Base-by-base conservation (phyloP, 2,797 vertebrate species). In the Anas acuta region DNA sequence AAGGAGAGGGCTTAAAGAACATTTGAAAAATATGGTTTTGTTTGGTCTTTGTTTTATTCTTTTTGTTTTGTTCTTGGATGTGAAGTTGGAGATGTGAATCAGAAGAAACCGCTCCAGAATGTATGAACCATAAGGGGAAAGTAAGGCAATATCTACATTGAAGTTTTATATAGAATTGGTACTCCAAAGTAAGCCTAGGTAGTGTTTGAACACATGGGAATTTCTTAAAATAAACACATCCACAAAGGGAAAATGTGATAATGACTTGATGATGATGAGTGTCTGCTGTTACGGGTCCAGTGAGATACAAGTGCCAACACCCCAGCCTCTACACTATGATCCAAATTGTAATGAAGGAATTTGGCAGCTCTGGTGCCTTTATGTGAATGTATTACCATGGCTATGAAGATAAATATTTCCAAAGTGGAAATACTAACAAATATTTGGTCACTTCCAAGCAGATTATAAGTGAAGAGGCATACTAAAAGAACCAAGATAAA, bases 371-470 rank as follows among this genome's bases (percentile, higher is more conserved):
- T 93, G 49, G 72, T 92, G 87, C 94, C 74, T 95, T 95, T 89
- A 91, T 97, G 79, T 92, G 95, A 90, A 92, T 66, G 43, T 87
- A 94, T 96, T 95, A 76, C 95, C 83, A 92, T 96, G 93, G 72
- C 90, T 96, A 86, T 96, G 89, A 95, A 96, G 97, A 97, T 94
- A 97, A 96, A 96, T 89, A 95, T 90, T 97, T 97, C 95, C 93
- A 75, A 89, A 90, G 90, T 96, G 95, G 97, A 97, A 97, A 97
- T 91, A 84, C 75, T 96, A 97, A 97, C 97, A 97, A 97, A 95
- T 96, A 97, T 92, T 88, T 94, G 94, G 92, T 94, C 60, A 93
- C 89, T 97, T 95, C 90, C 94, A 92, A 96, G 82, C 92, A 95
- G 96, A 97, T 97, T 96, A 96, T 93, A 96, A 93, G 74, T 91